A percentile compares a stretch with the other conserved stretches of the same genome.
Evolutionary conservation across 2,888 invertebrate species (phyloP).

Genomic region (Dioctria linearis): DNA sequence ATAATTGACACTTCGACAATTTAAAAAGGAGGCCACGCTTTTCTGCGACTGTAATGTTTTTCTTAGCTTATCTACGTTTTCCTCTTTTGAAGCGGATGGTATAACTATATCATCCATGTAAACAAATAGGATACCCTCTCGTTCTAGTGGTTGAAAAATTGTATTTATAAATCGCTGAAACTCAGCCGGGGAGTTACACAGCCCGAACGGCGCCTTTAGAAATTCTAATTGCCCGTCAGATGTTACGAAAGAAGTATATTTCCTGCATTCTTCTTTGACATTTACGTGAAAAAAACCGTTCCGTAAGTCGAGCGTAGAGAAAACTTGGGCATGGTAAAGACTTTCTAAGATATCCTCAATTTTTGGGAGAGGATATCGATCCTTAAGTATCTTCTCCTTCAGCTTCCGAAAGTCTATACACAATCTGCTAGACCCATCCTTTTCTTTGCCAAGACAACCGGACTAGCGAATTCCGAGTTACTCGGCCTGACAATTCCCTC

Average conservation of each 20-base stretch:
- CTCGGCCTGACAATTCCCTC: conserved; percentile 56
- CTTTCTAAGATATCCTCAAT: conserved; percentile 61
- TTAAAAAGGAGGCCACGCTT: conserved; percentile 57
- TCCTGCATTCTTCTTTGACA: conserved; percentile 58
- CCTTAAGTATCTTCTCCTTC: conserved; percentile 61
- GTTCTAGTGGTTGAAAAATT: conserved; percentile 55
- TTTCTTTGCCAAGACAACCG: conserved; percentile 62
- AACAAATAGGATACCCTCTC: no score
- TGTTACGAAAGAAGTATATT: conserved; percentile 62
- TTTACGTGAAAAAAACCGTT: conserved; percentile 64
- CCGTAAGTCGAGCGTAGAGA: conserved; percentile 61
- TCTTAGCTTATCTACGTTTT: conserved; percentile 53
- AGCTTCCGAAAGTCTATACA: no score
- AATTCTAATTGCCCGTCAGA: conserved; percentile 62
- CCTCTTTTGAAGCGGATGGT: neutral
- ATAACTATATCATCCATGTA: conserved; percentile 44
- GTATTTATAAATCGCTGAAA: conserved; percentile 60
- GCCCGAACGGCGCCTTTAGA: no score
- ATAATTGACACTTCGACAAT: conserved; percentile 58
- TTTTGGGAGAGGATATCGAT: conserved; percentile 59
- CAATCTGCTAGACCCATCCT: conserved; percentile 59
- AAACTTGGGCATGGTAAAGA: conserved; percentile 60
- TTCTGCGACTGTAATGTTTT: conserved; percentile 53
- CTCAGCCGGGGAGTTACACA: conserved; percentile 60
- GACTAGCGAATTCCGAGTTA: conserved; percentile 61